Evolutionary conservation across 1,140 invertebrate species (phyloP).

Genomic region (Radopholus similis): DNA sequence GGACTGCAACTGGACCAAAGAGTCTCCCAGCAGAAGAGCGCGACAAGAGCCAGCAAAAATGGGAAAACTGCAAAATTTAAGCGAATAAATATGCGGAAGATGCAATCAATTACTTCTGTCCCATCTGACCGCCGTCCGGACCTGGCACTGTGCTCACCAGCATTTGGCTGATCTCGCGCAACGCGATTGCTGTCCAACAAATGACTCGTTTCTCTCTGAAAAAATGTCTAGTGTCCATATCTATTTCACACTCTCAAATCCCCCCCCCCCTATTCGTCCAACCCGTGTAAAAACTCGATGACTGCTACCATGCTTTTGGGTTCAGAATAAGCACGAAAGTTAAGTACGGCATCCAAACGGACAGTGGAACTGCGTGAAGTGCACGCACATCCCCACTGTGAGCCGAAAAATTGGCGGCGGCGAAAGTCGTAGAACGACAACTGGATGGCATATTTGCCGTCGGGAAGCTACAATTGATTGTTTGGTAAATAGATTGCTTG

Average conservation of each 20-base stretch:
- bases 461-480: neutral
- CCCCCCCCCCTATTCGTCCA: neutral
- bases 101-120: neutral
- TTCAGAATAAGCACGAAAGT: neutral
- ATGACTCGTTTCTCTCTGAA: neutral
- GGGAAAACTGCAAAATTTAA: neutral
- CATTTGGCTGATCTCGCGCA: neutral
- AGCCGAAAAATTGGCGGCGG: neutral
- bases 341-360: neutral
- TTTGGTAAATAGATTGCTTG: too few species aligned
- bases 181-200: conserved; percentile 4
- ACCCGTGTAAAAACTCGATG: conserved; percentile 5
- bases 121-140: neutral
- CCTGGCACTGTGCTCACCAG: neutral
- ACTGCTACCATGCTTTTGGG: neutral
- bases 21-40: neutral
- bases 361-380: neutral
- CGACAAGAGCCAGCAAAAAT: conserved; percentile 11
- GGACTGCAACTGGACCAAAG: neutral
- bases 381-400: neutral
- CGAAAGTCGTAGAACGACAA: conserved; percentile 9
- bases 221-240: neutral
- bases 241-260: neutral
- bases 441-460: neutral
- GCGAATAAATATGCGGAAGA: neutral